Base-by-base conservation (phyloP, 2,888 invertebrate species). In the Apocheima hispidaria region DNA sequence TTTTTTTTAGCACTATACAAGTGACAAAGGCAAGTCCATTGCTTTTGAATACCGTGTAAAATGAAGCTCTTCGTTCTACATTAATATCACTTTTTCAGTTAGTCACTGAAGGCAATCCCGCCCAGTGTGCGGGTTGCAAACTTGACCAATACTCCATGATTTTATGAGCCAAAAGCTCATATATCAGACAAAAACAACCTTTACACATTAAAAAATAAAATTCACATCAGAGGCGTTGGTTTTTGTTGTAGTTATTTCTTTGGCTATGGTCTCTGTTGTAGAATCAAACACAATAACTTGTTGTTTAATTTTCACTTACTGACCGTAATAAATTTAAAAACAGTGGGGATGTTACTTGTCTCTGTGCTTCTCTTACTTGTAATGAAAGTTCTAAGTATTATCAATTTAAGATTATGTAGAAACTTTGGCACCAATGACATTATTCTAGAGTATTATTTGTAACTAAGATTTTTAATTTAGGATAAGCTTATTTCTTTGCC, bases 51-150 rank as follows among this genome's bases (percentile, higher is more conserved):
- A 61, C 74, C 74, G 71, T 82, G 79, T 83, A 84, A 86, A 86
- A 86, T 84, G 84, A 81, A 62, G 69, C 70, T 70, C 74, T 79
- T 76, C 82, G 84, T 84, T 86, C 85, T 81, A 89, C 84, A 91
- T 91, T 91, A 88, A 90, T 86, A 88, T 84, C 86, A 84, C 63
- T 85, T 89, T 83, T 88, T 87, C 84, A 84, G 81, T 74, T 77
- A 79, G 84, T 87, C 84, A 85, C 73, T 84, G 82, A 84, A 87
- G 79, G 66, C 69, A 57, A 72, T 80, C 81, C 89, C 90, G 88
- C 90, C 87, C 85, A 88, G 81, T 67, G 87, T 65, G 90, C 78
- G n/a, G 41, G 20, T 41, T 41, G 41, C 21, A 41, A 66, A 69
- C 49, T 69, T 66, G 48, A 64, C 66, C 68, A 56, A 59, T 9